Evolutionary conservation across 2,888 invertebrate genomes (phyloP).

Genomic region (Meliscaeva auricollis): DNA sequence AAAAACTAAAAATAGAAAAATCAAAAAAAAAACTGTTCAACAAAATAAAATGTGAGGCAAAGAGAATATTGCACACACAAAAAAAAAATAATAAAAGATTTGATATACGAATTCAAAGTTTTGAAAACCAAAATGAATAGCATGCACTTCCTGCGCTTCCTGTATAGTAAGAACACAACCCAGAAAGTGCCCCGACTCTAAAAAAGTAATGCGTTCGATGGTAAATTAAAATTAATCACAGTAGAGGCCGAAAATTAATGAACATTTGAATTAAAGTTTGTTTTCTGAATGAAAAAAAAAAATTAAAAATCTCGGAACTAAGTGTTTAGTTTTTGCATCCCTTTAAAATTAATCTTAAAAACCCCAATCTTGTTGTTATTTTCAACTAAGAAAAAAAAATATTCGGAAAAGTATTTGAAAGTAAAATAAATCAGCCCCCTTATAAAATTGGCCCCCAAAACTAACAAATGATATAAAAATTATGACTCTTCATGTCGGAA

Average conservation of each 20-base stretch:
- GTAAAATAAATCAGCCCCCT: too few relatives aligned
- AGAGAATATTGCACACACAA: slow-evolving; percentile 21
- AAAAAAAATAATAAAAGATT: slow-evolving; percentile 15
- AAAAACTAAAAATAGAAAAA: slow-evolving; percentile 27
- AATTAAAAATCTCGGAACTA: too few relatives aligned
- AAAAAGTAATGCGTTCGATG: slow-evolving; percentile 16
- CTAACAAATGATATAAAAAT: too few relatives aligned
- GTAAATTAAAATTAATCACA: slow-evolving; percentile 23
- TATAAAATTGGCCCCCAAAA: too few relatives aligned
- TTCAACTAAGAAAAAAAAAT: too few relatives aligned
- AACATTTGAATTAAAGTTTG: slow-evolving; percentile 1
- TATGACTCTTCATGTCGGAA: too few relatives aligned
- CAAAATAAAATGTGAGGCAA: slow-evolving; percentile 28
- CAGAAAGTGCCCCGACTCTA: background rate
- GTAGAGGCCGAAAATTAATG: background rate
- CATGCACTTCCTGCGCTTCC: slow-evolving; percentile 33
- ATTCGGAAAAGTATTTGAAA: too few relatives aligned
- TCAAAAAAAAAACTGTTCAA: slow-evolving; percentile 24
- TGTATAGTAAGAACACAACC: slow-evolving; percentile 1
- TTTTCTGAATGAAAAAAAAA: too few relatives aligned
- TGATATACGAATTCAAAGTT: slow-evolving; percentile 51
- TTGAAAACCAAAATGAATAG: slow-evolving; percentile 49
- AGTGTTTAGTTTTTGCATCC: too few relatives aligned
- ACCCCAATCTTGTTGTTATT: too few relatives aligned
- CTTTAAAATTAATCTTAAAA: too few relatives aligned